Evolutionary conservation across 2,888 invertebrate species (phyloP), one percentile per base, ranked within the genome.

Genomic region (Volucella bombylans): DNA sequence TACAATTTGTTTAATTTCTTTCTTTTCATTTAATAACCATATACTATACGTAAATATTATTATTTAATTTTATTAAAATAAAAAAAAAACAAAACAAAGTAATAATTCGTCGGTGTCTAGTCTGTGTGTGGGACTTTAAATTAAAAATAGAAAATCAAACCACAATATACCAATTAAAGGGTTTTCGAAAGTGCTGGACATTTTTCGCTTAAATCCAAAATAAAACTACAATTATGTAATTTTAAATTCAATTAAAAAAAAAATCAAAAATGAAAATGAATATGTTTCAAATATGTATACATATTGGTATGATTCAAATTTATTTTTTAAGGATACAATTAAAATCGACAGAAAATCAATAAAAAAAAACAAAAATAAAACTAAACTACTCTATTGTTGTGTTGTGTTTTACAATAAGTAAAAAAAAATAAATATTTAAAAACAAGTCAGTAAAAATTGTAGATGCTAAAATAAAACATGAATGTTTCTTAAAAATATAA

Each of bases 131-230:
- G 89, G 89, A 90, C 90, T 89, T 90, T 89, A 90, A 90, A 89
- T 87, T 43, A 31, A 88, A 88, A 87, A 55, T n/a, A 79, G 62
- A 14, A 71, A 55, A 15, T 45, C 64, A 76, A 62, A 64, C 69
- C 23, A 78, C 45, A 85, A 72, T 67, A 62, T 73, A 77, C 59
- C 67, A 73, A 72, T 76, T 80, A 47, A 69, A 52, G 74, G 81
- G 76, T 79, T 83, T 73, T 67, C 88, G 90, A 91, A 91, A 90
- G 88, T 91, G 91, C 91, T 90, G 91, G 91, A 89, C 91, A 91
- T 90, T 91, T 90, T 91, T 86, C 87, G 82, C 80, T 82, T 71
- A 83, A 76, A 86, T 86, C 47, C 79, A 77, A 74, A 61, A 52
- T 59, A 61, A 74, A 72, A 82, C 59, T 64, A 71, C 59, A 74